Conservation (phyloP, 2,113 vertebrate genomes). For the Plecotus auritus region DNA sequence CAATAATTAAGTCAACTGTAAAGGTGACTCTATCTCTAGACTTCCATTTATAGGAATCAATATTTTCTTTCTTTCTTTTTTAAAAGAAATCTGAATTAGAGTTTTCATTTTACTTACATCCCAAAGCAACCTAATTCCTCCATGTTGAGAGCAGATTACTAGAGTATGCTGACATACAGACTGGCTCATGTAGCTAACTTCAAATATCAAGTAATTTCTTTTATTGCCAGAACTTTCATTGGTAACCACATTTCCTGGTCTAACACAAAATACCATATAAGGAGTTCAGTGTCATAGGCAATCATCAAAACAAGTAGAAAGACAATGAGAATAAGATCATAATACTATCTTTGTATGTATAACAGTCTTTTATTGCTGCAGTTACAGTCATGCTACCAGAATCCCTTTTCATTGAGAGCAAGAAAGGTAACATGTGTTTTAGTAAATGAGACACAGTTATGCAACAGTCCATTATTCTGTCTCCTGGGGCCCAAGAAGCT, state of each 20-base stretch:
- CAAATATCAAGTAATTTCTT: background rate
- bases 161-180: background rate
- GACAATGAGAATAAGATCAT: background rate
- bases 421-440: background rate
- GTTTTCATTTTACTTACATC: background rate
- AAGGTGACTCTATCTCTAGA: background rate
- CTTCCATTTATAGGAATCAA: background rate
- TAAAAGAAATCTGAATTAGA: background rate
- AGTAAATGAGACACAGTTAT: slow-evolving; percentile 46
- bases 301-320: background rate
- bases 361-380: background rate
- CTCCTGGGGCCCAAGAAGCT: slow-evolving; percentile 51
- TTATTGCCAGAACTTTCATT: background rate
- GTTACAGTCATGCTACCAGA: background rate
- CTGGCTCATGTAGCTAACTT: background rate
- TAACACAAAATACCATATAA: background rate
- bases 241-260: background rate
- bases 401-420: background rate
- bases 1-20: background rate
- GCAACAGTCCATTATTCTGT: slow-evolving; percentile 46
- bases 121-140: background rate
- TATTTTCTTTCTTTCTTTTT: background rate
- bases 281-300: background rate
- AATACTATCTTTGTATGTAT: background rate
- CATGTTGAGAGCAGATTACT: background rate